phyloP scores from a whole-genome alignment of 2,113 vertebrate species.

The Rhynchomys soricoides region DNA sequence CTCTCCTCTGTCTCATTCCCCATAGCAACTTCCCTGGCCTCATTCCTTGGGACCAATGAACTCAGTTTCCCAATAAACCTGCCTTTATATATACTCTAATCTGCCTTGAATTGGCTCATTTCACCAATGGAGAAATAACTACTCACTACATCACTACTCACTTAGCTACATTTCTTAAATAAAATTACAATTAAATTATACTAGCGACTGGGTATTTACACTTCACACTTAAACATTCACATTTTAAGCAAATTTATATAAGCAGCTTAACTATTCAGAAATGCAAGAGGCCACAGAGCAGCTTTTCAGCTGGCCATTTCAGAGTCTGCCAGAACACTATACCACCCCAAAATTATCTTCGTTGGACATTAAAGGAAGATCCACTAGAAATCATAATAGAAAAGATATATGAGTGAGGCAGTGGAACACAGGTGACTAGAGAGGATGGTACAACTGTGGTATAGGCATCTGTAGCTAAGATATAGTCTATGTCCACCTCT shows the following conservation, averaged over 20 bases:
- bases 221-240: neutral
- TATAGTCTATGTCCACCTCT: neutral
- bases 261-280: neutral
- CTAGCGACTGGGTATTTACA: neutral
- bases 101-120: too few species aligned
- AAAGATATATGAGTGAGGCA: neutral
- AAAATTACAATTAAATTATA: neutral
- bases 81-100: too few species aligned
- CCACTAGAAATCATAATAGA: neutral
- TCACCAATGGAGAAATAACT: too few species aligned
- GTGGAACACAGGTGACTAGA: neutral
- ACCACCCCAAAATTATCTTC: neutral
- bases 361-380: neutral
- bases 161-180: neutral
- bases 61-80: too few species aligned
- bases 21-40: too few species aligned
- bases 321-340: neutral
- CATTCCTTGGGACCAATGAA: too few species aligned
- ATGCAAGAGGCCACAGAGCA: neutral
- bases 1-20: too few species aligned
- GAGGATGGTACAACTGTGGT: neutral
- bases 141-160: neutral
- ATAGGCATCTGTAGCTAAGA: neutral
- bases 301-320: neutral
- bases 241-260: slow-evolving; percentile 14